Conservation (phyloP, 2,797 vertebrate genomes). For the Leucoraja ocellata region DNA sequence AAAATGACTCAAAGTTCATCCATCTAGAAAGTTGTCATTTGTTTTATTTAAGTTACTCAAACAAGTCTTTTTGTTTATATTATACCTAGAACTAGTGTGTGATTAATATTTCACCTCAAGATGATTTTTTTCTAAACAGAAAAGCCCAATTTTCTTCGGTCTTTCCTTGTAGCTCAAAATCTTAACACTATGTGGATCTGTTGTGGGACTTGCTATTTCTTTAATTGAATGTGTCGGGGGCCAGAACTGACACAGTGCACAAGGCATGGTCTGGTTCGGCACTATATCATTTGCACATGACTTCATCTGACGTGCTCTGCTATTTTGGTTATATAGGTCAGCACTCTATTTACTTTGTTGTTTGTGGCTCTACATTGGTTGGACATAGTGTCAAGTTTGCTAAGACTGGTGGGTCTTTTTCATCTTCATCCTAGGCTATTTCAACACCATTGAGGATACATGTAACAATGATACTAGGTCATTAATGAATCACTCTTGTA, state of each 20-base stretch:
- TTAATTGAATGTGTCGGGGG: neutral
- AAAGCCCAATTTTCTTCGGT: conserved; percentile 5
- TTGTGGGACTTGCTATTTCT: neutral
- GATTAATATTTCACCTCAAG: neutral
- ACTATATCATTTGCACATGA: conserved; percentile 26
- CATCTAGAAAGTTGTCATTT: conserved; percentile 25
- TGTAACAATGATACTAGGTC: conserved; percentile 22
- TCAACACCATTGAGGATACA: neutral
- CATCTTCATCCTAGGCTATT: conserved; percentile 24
- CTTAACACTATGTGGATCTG: neutral
- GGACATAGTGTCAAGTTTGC: conserved; percentile 30
- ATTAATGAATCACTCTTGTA: neutral
- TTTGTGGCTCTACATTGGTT: conserved; percentile 30
- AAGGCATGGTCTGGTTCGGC: conserved; percentile 12
- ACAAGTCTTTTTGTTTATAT: neutral
- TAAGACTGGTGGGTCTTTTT: conserved; percentile 32
- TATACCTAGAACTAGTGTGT: neutral
- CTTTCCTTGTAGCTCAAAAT: neutral
- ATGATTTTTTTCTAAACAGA: neutral
- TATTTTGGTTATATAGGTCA: conserved; percentile 34
- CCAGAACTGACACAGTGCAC: neutral
- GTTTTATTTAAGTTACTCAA: conserved; percentile 43
- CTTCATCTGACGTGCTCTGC: conserved; percentile 27
- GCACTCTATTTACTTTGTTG: conserved; percentile 33
- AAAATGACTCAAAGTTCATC: neutral